Base-by-base conservation (phyloP, 2,888 invertebrate genomes). In the Diaperis boleti region DNA sequence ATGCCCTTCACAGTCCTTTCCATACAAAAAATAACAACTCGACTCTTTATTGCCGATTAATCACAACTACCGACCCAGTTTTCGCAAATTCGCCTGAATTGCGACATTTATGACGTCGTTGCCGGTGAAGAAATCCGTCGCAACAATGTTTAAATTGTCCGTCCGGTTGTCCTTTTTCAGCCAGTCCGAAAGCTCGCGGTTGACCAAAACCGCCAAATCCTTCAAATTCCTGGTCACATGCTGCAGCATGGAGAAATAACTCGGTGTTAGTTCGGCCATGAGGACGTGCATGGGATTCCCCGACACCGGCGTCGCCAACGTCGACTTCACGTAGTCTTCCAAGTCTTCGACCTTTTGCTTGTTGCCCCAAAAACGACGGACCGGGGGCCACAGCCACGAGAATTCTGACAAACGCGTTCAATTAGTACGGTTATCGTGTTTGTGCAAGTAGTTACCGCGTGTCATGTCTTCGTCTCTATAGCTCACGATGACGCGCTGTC, bases 211-310 rank as follows among this genome's bases (percentile, higher is more conserved):
- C 0, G 89, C 88, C 79, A 86, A 85, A 10, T 82, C 79, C 26
- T 88, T 80, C 10, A 89, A 76, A 1, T 54, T 86, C 1, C 85
- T 86, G 6, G 85, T 79, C 1, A 83, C 79, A 67, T 87, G 83
- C 17, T 54, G 22, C n/a, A 54, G 11, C 3, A 54, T n/a, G 3
- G 20, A 29, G 15, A 13, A 7, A n/a, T 42, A 54, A 20, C 39
- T 54, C 15, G 88, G 87, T 0, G 89, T 89, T 41, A 88, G 82
- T 76, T 89, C 87, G 0, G 88, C 88, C 89, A 89, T 89, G 2
- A 88, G 86, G 0, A 88, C 85, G 72, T 80, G 80, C 62, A 84
- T 72, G 0, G 83, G 83, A 1, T 67, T 67, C 7, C 65, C 66
- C 18, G 82, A 82, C 1, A 35, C 37, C 13, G 31, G 56, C 13